Base-by-base conservation (phyloP, 2,888 invertebrate genomes). In the Cryptophagus acutangulus region DNA sequence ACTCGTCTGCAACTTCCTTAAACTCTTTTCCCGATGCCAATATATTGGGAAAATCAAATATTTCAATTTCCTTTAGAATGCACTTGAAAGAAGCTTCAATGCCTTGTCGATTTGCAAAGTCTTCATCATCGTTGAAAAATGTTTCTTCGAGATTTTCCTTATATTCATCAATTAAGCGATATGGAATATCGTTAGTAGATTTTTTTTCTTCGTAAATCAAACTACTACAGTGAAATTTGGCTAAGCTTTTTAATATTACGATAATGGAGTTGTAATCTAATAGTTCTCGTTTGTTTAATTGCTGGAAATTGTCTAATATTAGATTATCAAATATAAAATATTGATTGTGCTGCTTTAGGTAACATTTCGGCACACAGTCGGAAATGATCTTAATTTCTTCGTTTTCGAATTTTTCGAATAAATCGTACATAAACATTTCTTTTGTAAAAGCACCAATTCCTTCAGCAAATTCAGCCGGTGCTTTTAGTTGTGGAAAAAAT, bases 301-400 rank as follows among this genome's bases (percentile, higher is more conserved):
- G 38, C 42, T 45, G 36, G 43, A 55, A 74, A 5, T 63, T 65
- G 25, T 59, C 46, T 1, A 38, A 24, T 1, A 43, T 35, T 3
- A 74, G 55, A 40, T 74, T 66, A 40, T 74, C 72, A 25, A 74
- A 56, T 2, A 74, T 57, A 4, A 72, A 41, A 20, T 62, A 52
- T 34, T 66, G 41, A 16, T 58, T 56, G 1, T 52, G 45, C 28
- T 60, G 59, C 1, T 54, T 52, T 2, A 62, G 40, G 44, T 65
- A 67, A 49, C 68, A 71, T 12, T 45, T 40, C 0, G 71, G 55
- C 0, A 69, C 62, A 55, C 69, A 67, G 17, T 45, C 43, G 14
- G 44, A 12, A 3, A 57, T 46, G 9, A 57, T 29, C 18, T 41
- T 18, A 18, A 59, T 46, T 2, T 36, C 45, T 14, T 45, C 40